phyloP scores from a whole-genome alignment of 2,888 invertebrate genomes.

The Habrosyne pyritoides region DNA sequence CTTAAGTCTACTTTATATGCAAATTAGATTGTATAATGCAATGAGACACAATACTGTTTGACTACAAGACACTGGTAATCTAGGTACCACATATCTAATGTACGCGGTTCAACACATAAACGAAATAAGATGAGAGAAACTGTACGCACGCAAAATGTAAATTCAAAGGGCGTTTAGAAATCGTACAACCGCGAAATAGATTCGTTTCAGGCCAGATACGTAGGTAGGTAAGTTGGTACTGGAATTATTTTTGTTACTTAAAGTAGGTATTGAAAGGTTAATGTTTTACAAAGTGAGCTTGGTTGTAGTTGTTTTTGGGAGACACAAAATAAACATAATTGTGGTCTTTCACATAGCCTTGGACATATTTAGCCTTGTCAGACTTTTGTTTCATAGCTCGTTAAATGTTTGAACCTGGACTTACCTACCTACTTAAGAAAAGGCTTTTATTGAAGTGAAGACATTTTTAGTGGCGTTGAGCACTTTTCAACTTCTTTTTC shows the following conservation, averaged over 20 bases:
- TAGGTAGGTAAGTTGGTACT: neutral
- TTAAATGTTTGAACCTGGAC: too few relatives aligned
- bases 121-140: constrained; percentile 2
- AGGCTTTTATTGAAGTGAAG: too few relatives aligned
- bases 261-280: neutral
- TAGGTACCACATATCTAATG: neutral
- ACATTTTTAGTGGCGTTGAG: too few relatives aligned
- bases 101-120: constrained; percentile 7
- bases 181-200: constrained; percentile 27
- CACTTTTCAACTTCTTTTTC: too few relatives aligned
- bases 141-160: constrained; percentile 12
- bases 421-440: too few relatives aligned
- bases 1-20: neutral
- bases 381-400: too few relatives aligned
- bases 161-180: constrained; percentile 21
- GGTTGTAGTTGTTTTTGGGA: neutral
- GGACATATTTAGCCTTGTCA: too few relatives aligned
- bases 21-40: neutral
- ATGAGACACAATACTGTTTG: neutral
- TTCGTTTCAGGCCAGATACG: constrained; percentile 10
- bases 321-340: neutral
- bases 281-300: neutral
- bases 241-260: neutral
- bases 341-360: too few relatives aligned
- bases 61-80: neutral